Conservation (phyloP, 2,797 vertebrate species). For the Pseudotriccus pelzelni region DNA sequence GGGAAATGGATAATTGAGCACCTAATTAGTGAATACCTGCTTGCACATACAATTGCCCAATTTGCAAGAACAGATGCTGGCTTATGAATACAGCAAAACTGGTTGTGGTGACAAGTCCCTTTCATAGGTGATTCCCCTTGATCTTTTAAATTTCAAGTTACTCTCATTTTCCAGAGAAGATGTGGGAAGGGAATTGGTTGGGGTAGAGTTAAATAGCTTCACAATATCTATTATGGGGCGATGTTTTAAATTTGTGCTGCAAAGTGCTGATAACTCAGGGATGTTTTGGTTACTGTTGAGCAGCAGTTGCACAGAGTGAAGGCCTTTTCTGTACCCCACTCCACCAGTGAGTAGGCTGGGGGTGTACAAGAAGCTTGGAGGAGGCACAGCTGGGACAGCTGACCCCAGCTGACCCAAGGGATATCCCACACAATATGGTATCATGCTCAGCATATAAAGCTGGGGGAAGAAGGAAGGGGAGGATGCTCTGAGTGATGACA, state of each 20-base stretch:
- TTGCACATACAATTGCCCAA: conserved; percentile 8
- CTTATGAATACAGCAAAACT: neutral
- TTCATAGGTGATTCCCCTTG: neutral
- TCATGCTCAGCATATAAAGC: neutral
- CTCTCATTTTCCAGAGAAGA: neutral
- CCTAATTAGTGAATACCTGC: conserved; percentile 52
- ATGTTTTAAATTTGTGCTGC: neutral
- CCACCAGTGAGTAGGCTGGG: neutral
- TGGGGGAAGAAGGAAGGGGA: neutral
- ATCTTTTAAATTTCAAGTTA: neutral
- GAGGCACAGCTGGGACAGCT: neutral
- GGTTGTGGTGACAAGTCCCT: neutral
- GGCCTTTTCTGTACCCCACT: neutral
- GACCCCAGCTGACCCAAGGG: neutral
- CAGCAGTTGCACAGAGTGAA: neutral
- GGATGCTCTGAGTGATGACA: neutral
- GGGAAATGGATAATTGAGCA: conserved; percentile 41
- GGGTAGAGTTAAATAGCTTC: neutral
- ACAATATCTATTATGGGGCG: too few species aligned
- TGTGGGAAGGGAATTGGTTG: neutral
- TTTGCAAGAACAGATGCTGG: conserved; percentile 36
- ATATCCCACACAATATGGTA: neutral
- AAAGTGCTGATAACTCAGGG: neutral
- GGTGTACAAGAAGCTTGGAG: neutral
- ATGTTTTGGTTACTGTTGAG: neutral